Conservation (phyloP, 2,113 vertebrate genomes). For the Apteryx mantelli region DNA sequence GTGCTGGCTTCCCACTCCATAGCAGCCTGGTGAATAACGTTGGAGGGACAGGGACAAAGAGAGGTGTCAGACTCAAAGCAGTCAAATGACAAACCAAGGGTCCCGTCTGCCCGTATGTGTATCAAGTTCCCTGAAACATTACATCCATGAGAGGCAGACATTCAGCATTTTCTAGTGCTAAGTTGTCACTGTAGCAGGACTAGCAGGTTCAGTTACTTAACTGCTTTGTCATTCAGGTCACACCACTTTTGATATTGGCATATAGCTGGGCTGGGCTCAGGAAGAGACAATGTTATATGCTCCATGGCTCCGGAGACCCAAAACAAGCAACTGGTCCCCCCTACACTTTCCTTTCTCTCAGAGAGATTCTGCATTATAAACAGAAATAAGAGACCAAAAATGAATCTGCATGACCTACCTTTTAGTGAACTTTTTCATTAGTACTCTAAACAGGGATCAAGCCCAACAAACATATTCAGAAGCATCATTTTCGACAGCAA, state of each 20-base stretch:
- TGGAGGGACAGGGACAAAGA: background rate
- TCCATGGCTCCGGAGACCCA: background rate
- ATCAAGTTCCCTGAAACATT: background rate
- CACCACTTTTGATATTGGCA: background rate
- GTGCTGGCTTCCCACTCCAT: accelerated
- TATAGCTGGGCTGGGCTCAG: background rate
- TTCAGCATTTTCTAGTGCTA: background rate
- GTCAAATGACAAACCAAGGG: background rate
- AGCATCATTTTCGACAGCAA: background rate
- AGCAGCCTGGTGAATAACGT: background rate
- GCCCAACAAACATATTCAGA: background rate
- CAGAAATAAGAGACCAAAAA: background rate
- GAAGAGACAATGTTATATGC: background rate
- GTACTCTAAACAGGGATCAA: background rate
- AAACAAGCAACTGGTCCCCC: background rate
- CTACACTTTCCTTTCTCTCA: background rate
- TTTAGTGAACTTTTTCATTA: background rate
- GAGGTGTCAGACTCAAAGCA: background rate
- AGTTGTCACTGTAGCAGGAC: background rate
- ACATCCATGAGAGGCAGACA: background rate
- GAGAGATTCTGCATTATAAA: background rate
- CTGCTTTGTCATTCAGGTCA: background rate
- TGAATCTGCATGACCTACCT: background rate
- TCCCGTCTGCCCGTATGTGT: background rate
- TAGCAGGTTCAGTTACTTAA: background rate